These are phyloP conservation scores for Pseudobourletiella spinata DNA, from an alignment of 1,140 invertebrate genomes.

Conservation along the genomic window DNA sequence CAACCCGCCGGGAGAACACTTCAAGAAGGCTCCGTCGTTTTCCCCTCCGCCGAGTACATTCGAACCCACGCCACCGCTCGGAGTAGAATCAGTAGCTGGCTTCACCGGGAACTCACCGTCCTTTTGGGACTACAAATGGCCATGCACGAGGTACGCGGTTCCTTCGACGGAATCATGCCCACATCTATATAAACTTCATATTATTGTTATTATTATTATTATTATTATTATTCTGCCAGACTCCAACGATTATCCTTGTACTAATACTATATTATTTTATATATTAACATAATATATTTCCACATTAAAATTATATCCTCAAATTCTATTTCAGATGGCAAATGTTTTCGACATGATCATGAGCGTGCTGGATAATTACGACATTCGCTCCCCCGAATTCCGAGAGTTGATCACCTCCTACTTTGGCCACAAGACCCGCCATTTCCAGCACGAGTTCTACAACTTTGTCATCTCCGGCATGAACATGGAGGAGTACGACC, in stretches of 20 bases:
- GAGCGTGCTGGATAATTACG: constrained; percentile 54
- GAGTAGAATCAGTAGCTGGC: constrained; percentile 74
- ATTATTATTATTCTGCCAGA: too few relatives aligned
- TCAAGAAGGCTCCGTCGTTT: constrained; percentile 45
- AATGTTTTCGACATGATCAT: constrained; percentile 60
- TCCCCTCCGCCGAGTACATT: constrained; percentile 26
- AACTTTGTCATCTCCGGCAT: constrained; percentile 52
- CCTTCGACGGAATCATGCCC: too few relatives aligned
- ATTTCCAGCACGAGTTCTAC: constrained; percentile 83
- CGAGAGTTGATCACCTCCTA: constrained; percentile 50
- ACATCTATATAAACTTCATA: too few relatives aligned
- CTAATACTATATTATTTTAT: too few relatives aligned
- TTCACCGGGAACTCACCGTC: constrained; percentile 73
- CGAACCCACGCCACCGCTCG: constrained; percentile 64
- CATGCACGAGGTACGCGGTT: constrained; percentile 14
- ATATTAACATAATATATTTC: too few relatives aligned
- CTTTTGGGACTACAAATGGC: constrained; percentile 46
- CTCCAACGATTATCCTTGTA: constrained; percentile 26
- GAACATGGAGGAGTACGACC: constrained; percentile 19
- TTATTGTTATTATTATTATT: too few relatives aligned
- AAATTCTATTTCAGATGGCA: constrained; percentile 49
- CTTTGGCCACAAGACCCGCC: constrained; percentile 54
- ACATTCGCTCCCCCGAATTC: constrained; percentile 66
- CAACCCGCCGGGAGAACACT: constrained; percentile 50
- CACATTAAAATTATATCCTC: too few relatives aligned